phyloP scores from a whole-genome alignment of 2,797 vertebrate species.

The Austrolebias charrua region DNA sequence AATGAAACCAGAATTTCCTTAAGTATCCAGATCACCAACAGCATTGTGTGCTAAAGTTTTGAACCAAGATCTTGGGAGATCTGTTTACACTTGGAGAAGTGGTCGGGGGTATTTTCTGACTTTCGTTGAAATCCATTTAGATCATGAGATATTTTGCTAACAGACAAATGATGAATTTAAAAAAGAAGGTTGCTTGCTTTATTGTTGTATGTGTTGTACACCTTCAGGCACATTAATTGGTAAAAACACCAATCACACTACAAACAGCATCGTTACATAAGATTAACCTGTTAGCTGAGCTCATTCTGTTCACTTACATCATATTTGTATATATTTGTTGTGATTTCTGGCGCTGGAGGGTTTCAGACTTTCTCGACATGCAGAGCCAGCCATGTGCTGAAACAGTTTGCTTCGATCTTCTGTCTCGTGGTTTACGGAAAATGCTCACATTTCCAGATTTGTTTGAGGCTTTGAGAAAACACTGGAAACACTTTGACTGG shows the following conservation, averaged over 20 bases:
- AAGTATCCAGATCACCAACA: too few relatives aligned
- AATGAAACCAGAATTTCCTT: too few relatives aligned
- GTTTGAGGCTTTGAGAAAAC: slow-evolving; percentile 62
- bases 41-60: too few relatives aligned
- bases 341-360: slow-evolving; percentile 46
- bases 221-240: neutral
- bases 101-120: too few relatives aligned
- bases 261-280: neutral
- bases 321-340: slow-evolving; percentile 25
- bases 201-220: neutral
- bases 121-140: too few relatives aligned
- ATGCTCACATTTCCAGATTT: slow-evolving; percentile 68
- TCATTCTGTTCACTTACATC: slow-evolving; percentile 17
- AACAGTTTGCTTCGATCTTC: slow-evolving; percentile 54
- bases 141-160: too few relatives aligned
- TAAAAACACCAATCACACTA: neutral
- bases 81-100: too few relatives aligned
- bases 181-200: too few relatives aligned
- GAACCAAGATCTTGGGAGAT: too few relatives aligned
- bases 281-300: neutral
- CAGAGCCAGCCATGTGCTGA: slow-evolving; percentile 54
- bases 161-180: too few relatives aligned
- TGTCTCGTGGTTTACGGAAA: slow-evolving; percentile 55
- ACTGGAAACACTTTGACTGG: slow-evolving; percentile 70
- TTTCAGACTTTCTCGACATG: slow-evolving; percentile 28